These are phyloP conservation scores for Toxotes chatareus DNA, from an alignment of 2,113 vertebrate genomes.

Conservation along the genomic window DNA sequence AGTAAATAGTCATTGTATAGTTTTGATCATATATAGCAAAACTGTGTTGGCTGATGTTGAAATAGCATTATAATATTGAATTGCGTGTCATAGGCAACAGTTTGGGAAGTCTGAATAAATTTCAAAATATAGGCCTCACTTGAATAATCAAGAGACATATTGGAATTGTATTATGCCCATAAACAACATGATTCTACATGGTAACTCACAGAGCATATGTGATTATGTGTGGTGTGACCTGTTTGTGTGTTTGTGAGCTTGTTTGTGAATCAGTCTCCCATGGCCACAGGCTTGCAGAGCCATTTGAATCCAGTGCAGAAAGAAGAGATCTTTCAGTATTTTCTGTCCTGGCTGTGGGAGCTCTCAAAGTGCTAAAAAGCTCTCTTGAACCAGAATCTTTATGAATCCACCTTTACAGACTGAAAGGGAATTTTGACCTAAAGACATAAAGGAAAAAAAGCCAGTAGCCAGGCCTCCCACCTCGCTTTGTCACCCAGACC, in stretches of 20 bases:
- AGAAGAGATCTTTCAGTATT: conserved; percentile 26
- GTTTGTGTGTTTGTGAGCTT: conserved; percentile 31
- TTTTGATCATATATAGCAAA: neutral
- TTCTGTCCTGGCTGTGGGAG: neutral
- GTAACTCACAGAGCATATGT: neutral
- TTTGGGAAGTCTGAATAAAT: neutral
- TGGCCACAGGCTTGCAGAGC: conserved; percentile 28
- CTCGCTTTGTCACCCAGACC: conserved; percentile 15
- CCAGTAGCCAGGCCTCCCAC: neutral
- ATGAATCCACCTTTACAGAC: conserved; percentile 7
- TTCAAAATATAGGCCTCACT: neutral
- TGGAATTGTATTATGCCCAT: neutral
- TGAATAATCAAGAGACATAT: neutral
- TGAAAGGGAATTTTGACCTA: conserved; percentile 9
- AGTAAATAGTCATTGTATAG: neutral
- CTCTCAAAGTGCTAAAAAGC: conserved; percentile 17
- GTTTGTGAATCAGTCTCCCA: conserved; percentile 8
- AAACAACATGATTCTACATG: neutral
- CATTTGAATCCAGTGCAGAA: conserved; percentile 36
- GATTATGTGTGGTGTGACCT: neutral
- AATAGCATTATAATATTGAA: neutral
- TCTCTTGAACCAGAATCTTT: conserved; percentile 3
- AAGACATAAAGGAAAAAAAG: conserved; percentile 11
- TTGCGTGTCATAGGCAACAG: neutral
- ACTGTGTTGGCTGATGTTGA: neutral